Conservation (phyloP, 2,888 invertebrate genomes). For the Hecatera dysodea region DNA sequence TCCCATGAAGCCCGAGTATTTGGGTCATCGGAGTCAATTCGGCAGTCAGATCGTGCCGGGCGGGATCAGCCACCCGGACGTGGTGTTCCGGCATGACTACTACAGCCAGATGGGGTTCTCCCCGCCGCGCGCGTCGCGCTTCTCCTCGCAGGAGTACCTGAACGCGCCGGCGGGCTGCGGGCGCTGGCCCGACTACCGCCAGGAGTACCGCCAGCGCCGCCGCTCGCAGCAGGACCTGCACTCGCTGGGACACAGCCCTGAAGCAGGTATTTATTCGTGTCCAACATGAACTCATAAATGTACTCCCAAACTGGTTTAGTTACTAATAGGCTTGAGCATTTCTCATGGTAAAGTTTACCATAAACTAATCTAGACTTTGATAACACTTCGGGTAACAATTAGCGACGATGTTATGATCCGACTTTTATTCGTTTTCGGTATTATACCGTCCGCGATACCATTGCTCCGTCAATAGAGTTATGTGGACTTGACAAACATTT, state of each 20-base stretch:
- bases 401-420: constrained; percentile 7
- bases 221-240: constrained; percentile 89
- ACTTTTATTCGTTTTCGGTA: constrained; percentile 23
- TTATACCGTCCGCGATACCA: constrained; percentile 27
- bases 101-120: constrained; percentile 84
- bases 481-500: constrained; percentile 54
- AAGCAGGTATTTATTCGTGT: constrained; percentile 80
- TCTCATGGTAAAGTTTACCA: constrained; percentile 23
- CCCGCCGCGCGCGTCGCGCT: constrained; percentile 84
- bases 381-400: constrained; percentile 21
- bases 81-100: constrained; percentile 87
- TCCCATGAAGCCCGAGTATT: constrained; percentile 84
- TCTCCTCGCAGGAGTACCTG: constrained; percentile 89
- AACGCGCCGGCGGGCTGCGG: constrained; percentile 86
- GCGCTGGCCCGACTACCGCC: constrained; percentile 85
- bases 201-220: constrained; percentile 86
- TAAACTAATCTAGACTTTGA: constrained; percentile 34
- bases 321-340: constrained; percentile 19
- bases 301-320: constrained; percentile 1
- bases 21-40: constrained; percentile 83
- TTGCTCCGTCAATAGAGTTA: constrained; percentile 47
- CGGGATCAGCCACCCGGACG: constrained; percentile 85
- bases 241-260: constrained; percentile 85
- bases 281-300: neutral
- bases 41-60: constrained; percentile 85